phyloP scores from a whole-genome alignment of 2,797 vertebrate genomes.

The Malurus splendens region DNA sequence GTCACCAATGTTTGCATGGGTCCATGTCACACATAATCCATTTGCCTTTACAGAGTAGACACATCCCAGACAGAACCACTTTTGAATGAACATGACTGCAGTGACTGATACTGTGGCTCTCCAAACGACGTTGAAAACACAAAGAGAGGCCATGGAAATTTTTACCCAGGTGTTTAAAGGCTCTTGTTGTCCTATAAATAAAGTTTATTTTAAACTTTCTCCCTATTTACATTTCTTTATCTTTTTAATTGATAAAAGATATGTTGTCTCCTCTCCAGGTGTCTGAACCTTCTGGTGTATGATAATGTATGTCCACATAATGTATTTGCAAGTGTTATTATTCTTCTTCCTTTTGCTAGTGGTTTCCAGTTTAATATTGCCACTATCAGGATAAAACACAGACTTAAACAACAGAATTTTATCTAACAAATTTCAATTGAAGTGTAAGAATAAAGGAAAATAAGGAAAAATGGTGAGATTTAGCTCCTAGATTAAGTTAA shows the following conservation, averaged over 20 bases:
- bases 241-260: background rate
- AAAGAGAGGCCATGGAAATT: background rate
- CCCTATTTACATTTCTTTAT: background rate
- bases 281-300: background rate
- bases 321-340: background rate
- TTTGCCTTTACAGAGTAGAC: background rate
- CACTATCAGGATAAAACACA: background rate
- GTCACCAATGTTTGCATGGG: background rate
- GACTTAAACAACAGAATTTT: background rate
- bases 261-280: background rate
- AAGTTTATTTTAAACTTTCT: background rate
- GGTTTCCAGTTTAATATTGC: background rate
- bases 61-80: background rate
- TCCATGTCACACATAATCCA: background rate
- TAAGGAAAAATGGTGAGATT: background rate
- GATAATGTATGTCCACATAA: background rate
- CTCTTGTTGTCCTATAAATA: background rate
- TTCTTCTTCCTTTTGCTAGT: background rate
- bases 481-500: background rate
- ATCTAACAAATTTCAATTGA: background rate
- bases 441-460: background rate
- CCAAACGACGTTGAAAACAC: background rate
- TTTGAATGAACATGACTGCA: background rate
- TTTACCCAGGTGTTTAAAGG: background rate
- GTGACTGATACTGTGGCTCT: background rate